Evolutionary conservation across 2,113 vertebrate species (phyloP), one percentile per base, ranked within the genome.

Genomic region (Aplodontia rufa): DNA sequence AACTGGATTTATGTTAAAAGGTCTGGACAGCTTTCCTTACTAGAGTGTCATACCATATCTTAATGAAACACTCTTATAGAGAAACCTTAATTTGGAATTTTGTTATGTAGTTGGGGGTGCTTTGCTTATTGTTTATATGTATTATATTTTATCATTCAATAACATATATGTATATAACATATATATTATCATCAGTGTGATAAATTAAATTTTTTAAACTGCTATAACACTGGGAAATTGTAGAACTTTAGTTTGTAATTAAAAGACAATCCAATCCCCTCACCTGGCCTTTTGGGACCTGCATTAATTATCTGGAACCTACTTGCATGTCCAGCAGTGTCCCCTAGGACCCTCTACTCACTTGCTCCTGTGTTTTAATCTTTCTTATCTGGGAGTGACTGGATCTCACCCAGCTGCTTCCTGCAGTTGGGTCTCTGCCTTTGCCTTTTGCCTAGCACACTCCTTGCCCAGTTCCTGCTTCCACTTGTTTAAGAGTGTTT

Each of bases 131-230:
- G 51, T 94, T 93, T 90, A 16, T 83, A 53, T 35, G 53, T n/a
- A n/a, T n/a, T n/a, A n/a, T n/a, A n/a, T n/a, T n/a, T n/a, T n/a
- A n/a, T n/a, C n/a, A n/a, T n/a, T n/a, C n/a, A n/a, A n/a, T n/a
- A n/a, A n/a, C n/a, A 7, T 28, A 24, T 58, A 3, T 58, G 24
- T 58, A 9, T 60, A 28, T 60, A 10, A 10, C 22, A 71, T 58
- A 10, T 26, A 32, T 8, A 76, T 74, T 75, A 37, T 45, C 32
- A 72, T 55, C 30, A 8, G 5, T 24, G 3, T 68, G 40, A 47
- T 82, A 88, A 32, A 74, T 93, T 69, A 37, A 35, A 85, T 55
- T 84, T 84, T 91, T 82, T 82, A 53, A 91, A 71, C 51, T 84
- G 6, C 60, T 49, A 0, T 86, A 30, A 32, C n/a, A 47, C 40